These are phyloP conservation scores for Calliopum simillimum DNA, from an alignment of 2,888 invertebrate genomes.

Conservation along the genomic window DNA sequence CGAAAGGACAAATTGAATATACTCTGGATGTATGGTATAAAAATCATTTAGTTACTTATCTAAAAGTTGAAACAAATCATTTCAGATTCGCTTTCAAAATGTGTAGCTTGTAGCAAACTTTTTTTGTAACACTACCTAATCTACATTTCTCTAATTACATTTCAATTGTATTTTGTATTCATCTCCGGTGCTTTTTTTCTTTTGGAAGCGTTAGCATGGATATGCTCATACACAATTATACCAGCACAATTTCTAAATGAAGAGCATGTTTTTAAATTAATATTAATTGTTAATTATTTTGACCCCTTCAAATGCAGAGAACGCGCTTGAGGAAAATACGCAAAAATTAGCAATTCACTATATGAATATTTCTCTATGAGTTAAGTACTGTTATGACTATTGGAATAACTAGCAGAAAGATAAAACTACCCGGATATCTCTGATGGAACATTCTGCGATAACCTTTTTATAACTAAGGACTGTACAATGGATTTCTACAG, in stretches of 20 bases:
- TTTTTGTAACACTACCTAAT: too few relatives aligned
- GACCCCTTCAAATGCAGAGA: conserved; percentile 37
- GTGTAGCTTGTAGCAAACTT: too few relatives aligned
- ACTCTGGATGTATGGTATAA: too few relatives aligned
- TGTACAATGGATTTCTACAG: conserved; percentile 49
- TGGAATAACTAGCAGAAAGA: conserved; percentile 34
- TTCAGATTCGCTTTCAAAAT: too few relatives aligned
- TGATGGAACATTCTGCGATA: conserved; percentile 31
- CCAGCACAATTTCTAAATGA: neutral
- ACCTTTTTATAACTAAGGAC: conserved; percentile 30
- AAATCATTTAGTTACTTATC: too few relatives aligned
- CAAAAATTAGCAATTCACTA: conserved; percentile 24
- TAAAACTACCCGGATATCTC: conserved; percentile 38
- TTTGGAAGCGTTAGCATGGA: too few relatives aligned
- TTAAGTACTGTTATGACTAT: conserved; percentile 13
- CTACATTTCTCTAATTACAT: too few relatives aligned
- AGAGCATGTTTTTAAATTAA: conserved; percentile 44
- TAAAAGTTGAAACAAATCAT: too few relatives aligned
- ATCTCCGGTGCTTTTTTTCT: too few relatives aligned
- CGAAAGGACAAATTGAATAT: too few relatives aligned
- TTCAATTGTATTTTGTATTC: too few relatives aligned
- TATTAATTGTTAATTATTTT: conserved; percentile 49
- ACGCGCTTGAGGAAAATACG: conserved; percentile 29
- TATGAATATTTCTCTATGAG: conserved; percentile 12
- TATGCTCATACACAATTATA: too few relatives aligned